A percentile compares a stretch with the other conserved stretches of the same genome.
phyloP scores from a whole-genome alignment of 2,797 vertebrate species.

The Emys orbicularis region DNA sequence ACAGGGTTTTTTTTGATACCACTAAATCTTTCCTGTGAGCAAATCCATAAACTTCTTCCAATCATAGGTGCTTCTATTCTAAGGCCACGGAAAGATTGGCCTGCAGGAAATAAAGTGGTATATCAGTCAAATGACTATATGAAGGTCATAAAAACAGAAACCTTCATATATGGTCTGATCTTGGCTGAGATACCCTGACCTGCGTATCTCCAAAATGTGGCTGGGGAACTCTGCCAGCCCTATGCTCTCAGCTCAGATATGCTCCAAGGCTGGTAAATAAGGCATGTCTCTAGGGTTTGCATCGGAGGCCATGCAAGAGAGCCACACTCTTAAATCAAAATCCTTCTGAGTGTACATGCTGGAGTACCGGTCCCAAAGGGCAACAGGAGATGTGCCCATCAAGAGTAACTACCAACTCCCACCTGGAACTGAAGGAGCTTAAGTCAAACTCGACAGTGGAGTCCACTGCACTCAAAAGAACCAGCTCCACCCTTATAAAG shows the following conservation, averaged over 20 bases:
- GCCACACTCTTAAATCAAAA: too few species aligned
- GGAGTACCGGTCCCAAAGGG: too few species aligned
- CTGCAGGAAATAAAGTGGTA: not conserved
- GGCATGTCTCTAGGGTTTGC: too few species aligned
- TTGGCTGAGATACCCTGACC: not conserved
- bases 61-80: not conserved
- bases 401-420: too few species aligned
- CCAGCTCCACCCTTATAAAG: not conserved
- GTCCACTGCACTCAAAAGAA: not conserved
- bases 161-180: not conserved
- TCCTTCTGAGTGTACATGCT: too few species aligned
- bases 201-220: not conserved
- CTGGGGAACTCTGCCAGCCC: not conserved
- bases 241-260: too few species aligned
- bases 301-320: too few species aligned
- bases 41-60: not conserved
- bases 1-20: too few species aligned
- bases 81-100: too few species aligned
- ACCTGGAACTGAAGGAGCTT: not conserved
- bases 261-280: too few species aligned
- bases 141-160: not conserved
- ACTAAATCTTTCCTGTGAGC: not conserved
- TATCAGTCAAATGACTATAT: not conserved
- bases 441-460: not conserved
- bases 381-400: too few species aligned